These are phyloP conservation scores for Parotia lawesii DNA, from an alignment of 2,113 vertebrate species.

Conservation along the genomic window DNA sequence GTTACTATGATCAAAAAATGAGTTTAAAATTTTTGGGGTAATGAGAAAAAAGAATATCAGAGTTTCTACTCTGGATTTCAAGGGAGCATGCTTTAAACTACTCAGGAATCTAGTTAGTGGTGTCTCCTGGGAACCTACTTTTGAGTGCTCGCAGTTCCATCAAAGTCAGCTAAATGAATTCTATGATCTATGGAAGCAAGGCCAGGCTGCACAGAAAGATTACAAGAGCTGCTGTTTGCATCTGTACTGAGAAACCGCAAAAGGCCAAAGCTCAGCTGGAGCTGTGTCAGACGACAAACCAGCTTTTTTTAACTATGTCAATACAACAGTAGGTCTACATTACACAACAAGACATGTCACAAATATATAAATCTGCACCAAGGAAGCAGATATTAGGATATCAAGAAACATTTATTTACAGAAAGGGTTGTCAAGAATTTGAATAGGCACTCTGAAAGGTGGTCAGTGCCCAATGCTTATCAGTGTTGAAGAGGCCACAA, in stretches of 20 bases:
- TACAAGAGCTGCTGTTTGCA: neutral
- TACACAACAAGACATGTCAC: neutral
- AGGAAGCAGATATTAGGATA: neutral
- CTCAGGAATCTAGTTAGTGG: neutral
- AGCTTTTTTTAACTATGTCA: neutral
- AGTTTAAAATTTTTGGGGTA: neutral
- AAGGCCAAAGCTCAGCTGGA: neutral
- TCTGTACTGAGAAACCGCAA: neutral
- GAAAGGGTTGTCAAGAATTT: neutral
- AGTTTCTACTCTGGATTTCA: neutral
- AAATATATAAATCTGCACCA: neutral
- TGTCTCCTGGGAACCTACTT: neutral
- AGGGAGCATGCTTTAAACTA: neutral
- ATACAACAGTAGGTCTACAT: neutral
- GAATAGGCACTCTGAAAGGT: neutral
- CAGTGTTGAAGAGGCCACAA: neutral
- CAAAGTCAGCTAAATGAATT: neutral
- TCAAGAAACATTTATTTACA: neutral
- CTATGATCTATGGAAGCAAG: neutral
- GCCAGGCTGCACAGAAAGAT: neutral
- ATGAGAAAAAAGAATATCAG: neutral
- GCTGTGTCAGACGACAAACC: neutral
- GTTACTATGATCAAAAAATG: neutral
- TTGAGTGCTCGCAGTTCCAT: neutral
- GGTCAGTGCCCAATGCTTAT: neutral